phyloP scores from a whole-genome alignment of 2,888 invertebrate genomes.

The Noctua janthe region DNA sequence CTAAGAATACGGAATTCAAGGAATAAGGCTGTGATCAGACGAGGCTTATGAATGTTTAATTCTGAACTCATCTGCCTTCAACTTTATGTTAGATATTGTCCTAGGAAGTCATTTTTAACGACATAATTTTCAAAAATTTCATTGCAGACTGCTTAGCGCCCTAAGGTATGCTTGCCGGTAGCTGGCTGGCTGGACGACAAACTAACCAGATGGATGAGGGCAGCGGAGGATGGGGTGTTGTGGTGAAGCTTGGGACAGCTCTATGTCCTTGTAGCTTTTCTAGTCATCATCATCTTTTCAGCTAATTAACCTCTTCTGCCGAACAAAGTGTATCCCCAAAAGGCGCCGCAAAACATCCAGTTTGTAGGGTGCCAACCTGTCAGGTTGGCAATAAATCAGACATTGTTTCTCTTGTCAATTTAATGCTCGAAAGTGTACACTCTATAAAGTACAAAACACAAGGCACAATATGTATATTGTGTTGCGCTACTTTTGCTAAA shows the following conservation, averaged over 20 bases:
- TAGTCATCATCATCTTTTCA: neutral
- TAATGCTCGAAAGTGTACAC: neutral
- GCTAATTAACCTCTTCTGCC: neutral
- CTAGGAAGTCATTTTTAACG: neutral
- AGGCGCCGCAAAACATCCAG: neutral
- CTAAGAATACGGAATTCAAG: slow-evolving; percentile 15
- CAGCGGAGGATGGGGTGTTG: neutral
- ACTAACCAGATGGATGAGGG: neutral
- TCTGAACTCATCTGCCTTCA: neutral
- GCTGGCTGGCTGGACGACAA: neutral
- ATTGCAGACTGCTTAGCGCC: neutral
- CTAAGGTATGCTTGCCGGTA: neutral
- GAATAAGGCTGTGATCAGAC: slow-evolving; percentile 26
- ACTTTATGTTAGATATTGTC: neutral
- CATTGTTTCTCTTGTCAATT: neutral
- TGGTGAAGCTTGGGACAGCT: neutral
- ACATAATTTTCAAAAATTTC: neutral
- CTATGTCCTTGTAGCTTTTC: neutral
- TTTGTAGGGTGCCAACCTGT: neutral
- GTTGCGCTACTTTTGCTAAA: neutral
- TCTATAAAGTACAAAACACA: neutral
- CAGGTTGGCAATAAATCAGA: neutral
- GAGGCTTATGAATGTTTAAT: neutral
- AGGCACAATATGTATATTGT: neutral
- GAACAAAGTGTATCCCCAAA: neutral